Conservation (phyloP, 2,113 vertebrate species). For the Bubo scandiacus region DNA sequence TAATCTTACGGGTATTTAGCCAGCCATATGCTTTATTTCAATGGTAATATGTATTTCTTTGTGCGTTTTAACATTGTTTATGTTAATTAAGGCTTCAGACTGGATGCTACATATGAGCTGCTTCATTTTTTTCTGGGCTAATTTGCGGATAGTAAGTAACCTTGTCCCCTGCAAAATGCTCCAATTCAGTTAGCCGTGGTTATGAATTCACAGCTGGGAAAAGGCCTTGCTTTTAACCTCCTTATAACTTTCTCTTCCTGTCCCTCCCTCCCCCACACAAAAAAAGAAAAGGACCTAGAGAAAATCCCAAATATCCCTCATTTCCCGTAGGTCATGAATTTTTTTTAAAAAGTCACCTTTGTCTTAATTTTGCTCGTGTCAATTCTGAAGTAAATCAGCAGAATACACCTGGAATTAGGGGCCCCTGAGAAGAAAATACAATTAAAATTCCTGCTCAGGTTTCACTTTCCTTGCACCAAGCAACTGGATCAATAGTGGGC, state of each 20-base stretch:
- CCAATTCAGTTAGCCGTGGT: background rate
- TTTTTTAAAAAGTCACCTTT: background rate
- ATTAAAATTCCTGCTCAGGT: background rate
- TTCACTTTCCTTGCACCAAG: background rate
- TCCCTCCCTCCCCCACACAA: background rate
- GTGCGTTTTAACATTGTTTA: slow-evolving; percentile 15
- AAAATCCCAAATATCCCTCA: background rate
- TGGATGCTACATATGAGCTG: slow-evolving; percentile 37
- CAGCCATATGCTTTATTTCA: slow-evolving; percentile 64
- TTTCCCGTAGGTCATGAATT: background rate
- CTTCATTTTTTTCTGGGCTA: background rate
- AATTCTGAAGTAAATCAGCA: background rate
- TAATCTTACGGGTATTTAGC: slow-evolving; percentile 63
- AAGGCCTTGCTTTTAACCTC: background rate
- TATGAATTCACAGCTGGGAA: background rate
- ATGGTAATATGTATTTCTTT: slow-evolving; percentile 35
- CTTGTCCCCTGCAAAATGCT: background rate
- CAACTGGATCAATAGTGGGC: background rate
- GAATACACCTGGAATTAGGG: background rate
- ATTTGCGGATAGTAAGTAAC: slow-evolving; percentile 37
- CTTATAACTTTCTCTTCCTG: background rate
- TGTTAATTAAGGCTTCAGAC: slow-evolving; percentile 61
- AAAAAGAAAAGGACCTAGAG: background rate
- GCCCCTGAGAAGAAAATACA: background rate
- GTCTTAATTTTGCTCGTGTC: background rate